phyloP scores from a whole-genome alignment of 1,140 invertebrate species.

The Listronotus bonariensis region DNA sequence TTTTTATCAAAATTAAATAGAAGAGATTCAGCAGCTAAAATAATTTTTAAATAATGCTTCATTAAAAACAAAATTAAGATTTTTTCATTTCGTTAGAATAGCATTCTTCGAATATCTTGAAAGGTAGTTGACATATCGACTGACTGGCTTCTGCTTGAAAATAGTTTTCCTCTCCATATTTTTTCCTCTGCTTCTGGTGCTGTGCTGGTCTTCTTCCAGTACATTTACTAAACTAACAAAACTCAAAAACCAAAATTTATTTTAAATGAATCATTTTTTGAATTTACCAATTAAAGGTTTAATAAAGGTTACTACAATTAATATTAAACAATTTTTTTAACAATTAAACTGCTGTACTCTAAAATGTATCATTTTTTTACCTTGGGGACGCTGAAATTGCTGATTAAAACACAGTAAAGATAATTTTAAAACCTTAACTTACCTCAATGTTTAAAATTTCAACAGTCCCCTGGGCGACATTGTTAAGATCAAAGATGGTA shows the following conservation, averaged over 20 bases:
- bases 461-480: conserved; percentile 65
- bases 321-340: too few species aligned
- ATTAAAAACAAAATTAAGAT: neutral
- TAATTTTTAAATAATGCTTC: too few species aligned
- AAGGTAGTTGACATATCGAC: neutral
- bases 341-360: neutral
- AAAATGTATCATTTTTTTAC: neutral
- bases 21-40: too few species aligned
- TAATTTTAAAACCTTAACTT: conserved; percentile 47
- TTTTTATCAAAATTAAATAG: too few species aligned
- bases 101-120: neutral
- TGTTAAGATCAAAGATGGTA: conserved; percentile 68
- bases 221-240: neutral
- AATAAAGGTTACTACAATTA: too few species aligned
- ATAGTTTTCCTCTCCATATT: neutral
- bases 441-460: conserved; percentile 67
- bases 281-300: too few species aligned
- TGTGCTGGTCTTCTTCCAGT: neutral
- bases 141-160: neutral
- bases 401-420: neutral
- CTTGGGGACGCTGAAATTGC: conserved; percentile 19
- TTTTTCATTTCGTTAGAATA: neutral
- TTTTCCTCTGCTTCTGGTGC: neutral
- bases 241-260: conserved; percentile 7
- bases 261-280: conserved; percentile 1